Conservation (phyloP, 2,888 invertebrate genomes). For the Choreutis nemorana region DNA sequence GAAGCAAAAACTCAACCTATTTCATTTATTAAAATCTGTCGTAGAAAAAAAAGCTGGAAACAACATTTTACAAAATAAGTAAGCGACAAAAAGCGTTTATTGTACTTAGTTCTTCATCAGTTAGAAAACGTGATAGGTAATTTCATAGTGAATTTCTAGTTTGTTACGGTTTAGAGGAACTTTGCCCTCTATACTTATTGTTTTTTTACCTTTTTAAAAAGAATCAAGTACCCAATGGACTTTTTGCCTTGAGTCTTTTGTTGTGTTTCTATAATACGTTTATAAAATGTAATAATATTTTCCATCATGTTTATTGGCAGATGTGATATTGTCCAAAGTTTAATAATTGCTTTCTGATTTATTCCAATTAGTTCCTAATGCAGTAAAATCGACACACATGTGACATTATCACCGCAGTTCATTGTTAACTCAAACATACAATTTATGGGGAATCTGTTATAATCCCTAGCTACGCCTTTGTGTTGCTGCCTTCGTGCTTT, state of each 20-base stretch:
- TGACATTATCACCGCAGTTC: conserved; percentile 61
- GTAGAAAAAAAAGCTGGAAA: too few species aligned
- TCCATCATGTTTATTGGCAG: conserved; percentile 23
- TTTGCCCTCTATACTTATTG: conserved; percentile 53
- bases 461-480: conserved; percentile 55
- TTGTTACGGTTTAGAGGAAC: conserved; percentile 47
- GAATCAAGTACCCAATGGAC: conserved; percentile 10
- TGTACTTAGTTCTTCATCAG: conserved; percentile 48
- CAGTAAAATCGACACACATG: conserved; percentile 56
- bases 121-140: conserved; percentile 60
- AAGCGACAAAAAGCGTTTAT: conserved; percentile 48
- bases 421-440: conserved; percentile 58
- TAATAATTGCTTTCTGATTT: conserved; percentile 49
- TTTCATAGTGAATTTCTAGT: conserved; percentile 59
- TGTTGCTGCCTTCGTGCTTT: too few species aligned
- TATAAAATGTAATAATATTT: conserved; percentile 4
- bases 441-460: conserved; percentile 62
- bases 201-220: conserved; percentile 30
- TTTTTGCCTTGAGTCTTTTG: conserved; percentile 4
- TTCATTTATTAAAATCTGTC: too few species aligned
- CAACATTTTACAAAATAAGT: too few species aligned
- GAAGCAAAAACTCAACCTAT: too few species aligned
- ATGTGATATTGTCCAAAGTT: conserved; percentile 46
- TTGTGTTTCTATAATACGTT: conserved; percentile 5
- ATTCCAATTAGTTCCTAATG: conserved; percentile 63